These are phyloP conservation scores for Proteles cristata DNA, from an alignment of 2,113 vertebrate species.

Conservation along the genomic window DNA sequence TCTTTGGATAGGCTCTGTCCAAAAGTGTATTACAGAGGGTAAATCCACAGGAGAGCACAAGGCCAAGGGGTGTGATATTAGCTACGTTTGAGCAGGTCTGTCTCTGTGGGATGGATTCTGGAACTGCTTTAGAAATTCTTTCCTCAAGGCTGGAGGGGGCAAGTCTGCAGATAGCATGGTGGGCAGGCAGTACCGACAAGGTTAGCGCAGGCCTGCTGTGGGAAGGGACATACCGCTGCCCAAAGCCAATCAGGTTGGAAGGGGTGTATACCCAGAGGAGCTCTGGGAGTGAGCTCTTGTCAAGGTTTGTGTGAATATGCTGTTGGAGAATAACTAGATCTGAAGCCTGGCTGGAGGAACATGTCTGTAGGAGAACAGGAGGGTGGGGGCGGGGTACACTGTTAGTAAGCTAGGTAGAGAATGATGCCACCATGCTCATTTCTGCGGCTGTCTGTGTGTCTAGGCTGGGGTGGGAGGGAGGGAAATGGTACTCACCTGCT, in stretches of 20 bases:
- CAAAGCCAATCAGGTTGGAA: background rate
- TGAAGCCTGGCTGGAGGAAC: background rate
- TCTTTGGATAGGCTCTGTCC: background rate
- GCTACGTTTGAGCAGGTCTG: background rate
- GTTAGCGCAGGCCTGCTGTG: background rate
- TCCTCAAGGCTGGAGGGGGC: background rate
- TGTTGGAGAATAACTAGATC: background rate
- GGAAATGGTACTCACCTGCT: background rate
- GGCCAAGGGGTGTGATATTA: background rate
- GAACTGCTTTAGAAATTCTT: background rate
- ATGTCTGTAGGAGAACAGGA: background rate
- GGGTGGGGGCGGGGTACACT: background rate
- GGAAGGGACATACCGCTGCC: background rate
- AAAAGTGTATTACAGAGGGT: background rate
- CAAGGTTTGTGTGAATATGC: background rate
- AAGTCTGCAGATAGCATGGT: background rate
- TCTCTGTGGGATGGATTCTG: background rate
- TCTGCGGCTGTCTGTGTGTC: background rate
- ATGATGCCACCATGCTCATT: background rate
- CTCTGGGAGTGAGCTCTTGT: background rate
- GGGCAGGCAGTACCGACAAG: background rate
- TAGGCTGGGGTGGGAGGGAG: background rate
- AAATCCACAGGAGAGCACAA: background rate
- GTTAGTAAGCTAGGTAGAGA: background rate
- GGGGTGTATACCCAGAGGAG: background rate